phyloP scores from a whole-genome alignment of 2,797 vertebrate genomes.

The Triplophysa yarkandensis region DNA sequence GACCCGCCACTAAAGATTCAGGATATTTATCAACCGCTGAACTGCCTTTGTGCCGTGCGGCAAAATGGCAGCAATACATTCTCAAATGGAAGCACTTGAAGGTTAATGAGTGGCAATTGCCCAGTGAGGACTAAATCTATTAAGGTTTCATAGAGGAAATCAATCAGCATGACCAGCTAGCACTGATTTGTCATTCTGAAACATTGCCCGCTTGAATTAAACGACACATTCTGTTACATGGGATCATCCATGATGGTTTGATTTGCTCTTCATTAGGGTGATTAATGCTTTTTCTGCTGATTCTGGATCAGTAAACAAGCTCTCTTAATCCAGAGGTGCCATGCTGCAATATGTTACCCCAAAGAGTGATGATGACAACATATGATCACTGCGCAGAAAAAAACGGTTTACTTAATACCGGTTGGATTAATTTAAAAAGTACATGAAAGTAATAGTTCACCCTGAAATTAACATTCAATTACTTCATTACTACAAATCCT shows the following conservation, averaged over 20 bases:
- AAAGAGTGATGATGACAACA: constrained; percentile 28
- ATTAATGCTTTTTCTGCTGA: constrained; percentile 73
- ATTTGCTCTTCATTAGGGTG: constrained; percentile 79
- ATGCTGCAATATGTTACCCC: constrained; percentile 15
- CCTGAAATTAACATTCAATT: no score
- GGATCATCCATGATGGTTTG: constrained; percentile 79
- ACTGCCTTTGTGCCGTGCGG: constrained; percentile 77
- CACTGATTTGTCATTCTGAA: constrained; percentile 79
- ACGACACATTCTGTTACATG: constrained; percentile 74
- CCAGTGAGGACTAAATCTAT: constrained; percentile 80
- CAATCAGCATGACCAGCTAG: constrained; percentile 75
- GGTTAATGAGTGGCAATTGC: constrained; percentile 82
- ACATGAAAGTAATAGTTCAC: no score
- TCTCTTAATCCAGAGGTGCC: constrained; percentile 12
- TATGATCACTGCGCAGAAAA: constrained; percentile 36
- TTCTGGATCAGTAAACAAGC: constrained; percentile 44
- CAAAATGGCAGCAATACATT: constrained; percentile 79
- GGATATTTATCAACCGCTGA: constrained; percentile 78
- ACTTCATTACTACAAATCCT: no score
- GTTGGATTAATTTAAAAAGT: not conserved
- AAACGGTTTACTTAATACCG: not conserved
- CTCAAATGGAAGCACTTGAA: constrained; percentile 75
- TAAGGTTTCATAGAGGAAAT: constrained; percentile 79
- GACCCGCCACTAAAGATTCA: constrained; percentile 77
- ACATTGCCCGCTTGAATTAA: constrained; percentile 76